A percentile compares a stretch with the other conserved stretches of the same genome.
Evolutionary conservation across 2,888 invertebrate genomes (phyloP).

Genomic region (Cheiracanthium punctorium): DNA sequence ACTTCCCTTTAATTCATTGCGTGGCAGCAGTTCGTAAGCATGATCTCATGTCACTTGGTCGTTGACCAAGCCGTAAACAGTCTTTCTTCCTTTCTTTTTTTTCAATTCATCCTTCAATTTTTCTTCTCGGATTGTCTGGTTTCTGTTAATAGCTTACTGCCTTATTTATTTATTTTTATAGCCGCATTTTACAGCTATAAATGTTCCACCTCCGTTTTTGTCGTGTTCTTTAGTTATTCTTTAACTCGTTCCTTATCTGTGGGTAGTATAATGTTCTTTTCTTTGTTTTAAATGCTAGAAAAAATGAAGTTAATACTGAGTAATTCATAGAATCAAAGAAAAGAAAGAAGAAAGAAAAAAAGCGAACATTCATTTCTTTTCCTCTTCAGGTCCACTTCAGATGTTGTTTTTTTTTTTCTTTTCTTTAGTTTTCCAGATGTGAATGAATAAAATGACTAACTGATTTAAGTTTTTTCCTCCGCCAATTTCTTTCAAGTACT

Average conservation of each 20-base stretch:
- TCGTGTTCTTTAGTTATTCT: too few species aligned
- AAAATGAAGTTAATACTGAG: too few species aligned
- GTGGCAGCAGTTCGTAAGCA: too few species aligned
- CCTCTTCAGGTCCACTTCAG: slow-evolving; percentile 1
- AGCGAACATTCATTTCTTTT: not conserved
- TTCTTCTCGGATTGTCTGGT: not conserved
- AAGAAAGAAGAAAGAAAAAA: not conserved
- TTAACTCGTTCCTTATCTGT: not conserved
- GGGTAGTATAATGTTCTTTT: not conserved
- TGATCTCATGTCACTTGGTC: not conserved
- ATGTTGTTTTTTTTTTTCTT: not conserved
- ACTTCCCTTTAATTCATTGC: too few species aligned
- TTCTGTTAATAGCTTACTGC: not conserved
- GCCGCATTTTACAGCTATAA: too few species aligned
- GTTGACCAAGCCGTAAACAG: slow-evolving; percentile 3
- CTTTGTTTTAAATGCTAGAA: not conserved
- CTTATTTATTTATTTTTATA: too few species aligned
- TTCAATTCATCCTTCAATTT: not conserved
- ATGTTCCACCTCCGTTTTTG: too few species aligned
- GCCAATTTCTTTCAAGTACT: too few species aligned
- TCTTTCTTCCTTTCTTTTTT: not conserved
- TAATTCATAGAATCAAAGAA: too few species aligned
- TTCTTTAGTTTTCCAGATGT: not conserved
- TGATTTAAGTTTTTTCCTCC: too few species aligned
- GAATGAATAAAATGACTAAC: not conserved